Conservation (phyloP, 30 jellyfish, hydroid and myxozoan species). For the Mastigias papua region DNA sequence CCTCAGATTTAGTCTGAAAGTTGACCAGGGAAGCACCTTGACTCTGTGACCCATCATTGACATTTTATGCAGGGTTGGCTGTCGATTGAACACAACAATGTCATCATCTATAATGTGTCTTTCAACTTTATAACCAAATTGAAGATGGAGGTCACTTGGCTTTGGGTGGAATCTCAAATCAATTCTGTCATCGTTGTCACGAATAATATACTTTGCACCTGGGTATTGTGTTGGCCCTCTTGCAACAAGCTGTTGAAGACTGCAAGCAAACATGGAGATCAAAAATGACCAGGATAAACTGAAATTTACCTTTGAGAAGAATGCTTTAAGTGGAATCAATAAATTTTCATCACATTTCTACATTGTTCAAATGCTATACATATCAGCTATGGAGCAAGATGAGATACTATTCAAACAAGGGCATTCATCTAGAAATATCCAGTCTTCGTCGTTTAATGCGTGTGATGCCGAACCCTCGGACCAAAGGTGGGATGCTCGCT, state of each 20-base stretch:
- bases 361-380: too few species aligned
- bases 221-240: constrained; percentile 99
- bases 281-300: too few species aligned
- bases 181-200: constrained; percentile 97
- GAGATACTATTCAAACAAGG: too few species aligned
- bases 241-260: constrained; percentile 93
- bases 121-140: constrained; percentile 98
- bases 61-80: constrained; percentile 99
- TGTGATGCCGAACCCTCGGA: too few species aligned
- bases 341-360: too few species aligned
- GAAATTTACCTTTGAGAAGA: too few species aligned
- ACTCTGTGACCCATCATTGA: constrained; percentile 99
- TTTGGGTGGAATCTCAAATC: constrained; percentile 96
- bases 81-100: constrained; percentile 96
- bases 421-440: too few species aligned
- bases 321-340: too few species aligned
- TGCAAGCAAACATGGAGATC: too few species aligned
- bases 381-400: too few species aligned
- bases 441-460: too few species aligned
- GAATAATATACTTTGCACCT: constrained; percentile 98
- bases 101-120: constrained; percentile 97
- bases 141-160: constrained; percentile 97
- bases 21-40: constrained; percentile 99
- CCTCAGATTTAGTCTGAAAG: constrained; percentile 98
- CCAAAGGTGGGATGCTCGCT: too few species aligned